Conservation (phyloP, 2,888 invertebrate genomes). For the Latrodectus hesperus region DNA sequence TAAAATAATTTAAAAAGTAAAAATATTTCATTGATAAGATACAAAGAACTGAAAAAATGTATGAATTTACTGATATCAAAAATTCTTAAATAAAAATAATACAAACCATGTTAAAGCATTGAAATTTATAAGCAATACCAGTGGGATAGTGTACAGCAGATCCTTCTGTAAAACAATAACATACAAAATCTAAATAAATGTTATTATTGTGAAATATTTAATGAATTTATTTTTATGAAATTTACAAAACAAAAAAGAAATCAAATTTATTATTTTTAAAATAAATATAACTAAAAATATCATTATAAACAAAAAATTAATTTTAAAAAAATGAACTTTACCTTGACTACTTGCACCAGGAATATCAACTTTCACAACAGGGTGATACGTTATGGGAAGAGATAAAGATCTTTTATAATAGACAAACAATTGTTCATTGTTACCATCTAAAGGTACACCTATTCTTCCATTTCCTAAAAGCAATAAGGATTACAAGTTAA, state of each 20-base stretch:
- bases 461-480: constrained; percentile 85
- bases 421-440: constrained; percentile 81
- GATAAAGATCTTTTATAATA: constrained; percentile 79
- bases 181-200: neutral
- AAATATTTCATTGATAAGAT: neutral
- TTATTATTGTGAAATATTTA: too few species aligned
- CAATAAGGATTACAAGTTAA: too few species aligned
- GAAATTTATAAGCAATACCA: constrained; percentile 83
- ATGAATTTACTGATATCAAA: neutral
- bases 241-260: neutral
- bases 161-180: constrained; percentile 74
- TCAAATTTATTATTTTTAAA: neutral
- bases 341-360: constrained; percentile 75
- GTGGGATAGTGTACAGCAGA: constrained; percentile 80
- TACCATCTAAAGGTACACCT: constrained; percentile 80
- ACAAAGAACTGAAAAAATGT: neutral
- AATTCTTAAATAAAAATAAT: neutral
- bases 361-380: constrained; percentile 77
- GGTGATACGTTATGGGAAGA: constrained; percentile 81
- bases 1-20: neutral
- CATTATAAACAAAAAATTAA: neutral
- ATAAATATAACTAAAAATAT: neutral
- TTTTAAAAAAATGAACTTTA: constrained; percentile 71
- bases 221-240: neutral
- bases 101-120: constrained; percentile 80